phyloP scores from a whole-genome alignment of 1,140 invertebrate genomes.

The Drosophila pallidifrons region DNA sequence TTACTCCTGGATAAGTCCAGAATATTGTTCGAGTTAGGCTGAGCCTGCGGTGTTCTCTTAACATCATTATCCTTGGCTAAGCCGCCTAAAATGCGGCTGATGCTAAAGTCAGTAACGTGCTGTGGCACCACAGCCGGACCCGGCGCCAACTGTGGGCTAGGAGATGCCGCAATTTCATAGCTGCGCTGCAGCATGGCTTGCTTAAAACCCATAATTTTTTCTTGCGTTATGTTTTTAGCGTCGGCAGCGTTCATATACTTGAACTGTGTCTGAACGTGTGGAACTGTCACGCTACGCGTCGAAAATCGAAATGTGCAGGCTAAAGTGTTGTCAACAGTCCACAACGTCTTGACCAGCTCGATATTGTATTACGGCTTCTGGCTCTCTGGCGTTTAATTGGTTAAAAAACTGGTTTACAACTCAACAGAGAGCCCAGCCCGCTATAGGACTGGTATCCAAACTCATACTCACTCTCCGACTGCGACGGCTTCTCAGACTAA shows the following conservation, averaged over 20 bases:
- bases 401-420: slow-evolving; percentile 68
- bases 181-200: slow-evolving; percentile 78
- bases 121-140: slow-evolving; percentile 27
- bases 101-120: slow-evolving; percentile 82
- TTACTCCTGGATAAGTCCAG: slow-evolving; percentile 76
- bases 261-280: slow-evolving; percentile 15
- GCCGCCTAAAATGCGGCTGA: slow-evolving; percentile 71
- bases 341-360: slow-evolving; percentile 63
- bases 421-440: not conserved
- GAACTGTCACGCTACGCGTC: slow-evolving; percentile 80
- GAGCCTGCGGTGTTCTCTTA: slow-evolving; percentile 12
- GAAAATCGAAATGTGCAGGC: slow-evolving; percentile 73
- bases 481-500: not conserved
- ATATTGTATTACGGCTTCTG: slow-evolving; percentile 29
- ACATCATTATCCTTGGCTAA: slow-evolving; percentile 37
- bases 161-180: slow-evolving; percentile 67
- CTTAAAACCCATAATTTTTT: slow-evolving; percentile 77
- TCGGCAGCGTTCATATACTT: slow-evolving; percentile 52
- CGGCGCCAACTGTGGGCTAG: slow-evolving; percentile 38
- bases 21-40: slow-evolving; percentile 49
- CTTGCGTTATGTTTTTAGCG: not conserved
- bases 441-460: slow-evolving; percentile 14
- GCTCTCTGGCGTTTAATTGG: slow-evolving; percentile 69
- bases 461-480: not conserved
- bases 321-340: slow-evolving; percentile 46